Evolutionary conservation across 2,113 vertebrate genomes (phyloP).

Genomic region (Ochotona curzoniae): DNA sequence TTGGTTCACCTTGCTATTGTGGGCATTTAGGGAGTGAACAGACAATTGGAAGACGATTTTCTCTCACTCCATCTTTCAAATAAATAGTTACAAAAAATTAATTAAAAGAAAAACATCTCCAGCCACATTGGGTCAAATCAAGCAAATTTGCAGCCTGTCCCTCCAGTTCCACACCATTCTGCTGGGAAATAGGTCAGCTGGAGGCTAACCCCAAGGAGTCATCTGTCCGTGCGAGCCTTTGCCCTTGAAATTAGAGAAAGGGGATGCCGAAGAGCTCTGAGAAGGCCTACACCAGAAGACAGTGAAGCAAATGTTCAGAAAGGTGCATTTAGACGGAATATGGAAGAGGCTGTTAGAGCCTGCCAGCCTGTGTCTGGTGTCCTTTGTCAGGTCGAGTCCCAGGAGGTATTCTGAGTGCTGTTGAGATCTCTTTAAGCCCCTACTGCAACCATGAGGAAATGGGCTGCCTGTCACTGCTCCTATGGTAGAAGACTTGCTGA

Average conservation of each 20-base stretch:
- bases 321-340: neutral
- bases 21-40: too few species aligned
- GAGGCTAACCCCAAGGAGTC: too few species aligned
- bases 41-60: too few species aligned
- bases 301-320: neutral
- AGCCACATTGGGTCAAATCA: neutral
- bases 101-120: neutral
- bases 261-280: neutral
- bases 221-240: neutral
- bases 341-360: slow-evolving; percentile 1
- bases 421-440: too few species aligned
- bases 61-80: too few species aligned
- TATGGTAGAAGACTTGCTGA: too few species aligned
- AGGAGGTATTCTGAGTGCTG: too few species aligned
- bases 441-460: too few species aligned
- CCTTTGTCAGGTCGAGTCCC: neutral
- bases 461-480: too few species aligned
- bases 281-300: neutral
- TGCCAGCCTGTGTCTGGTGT: neutral
- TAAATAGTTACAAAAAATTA: too few species aligned
- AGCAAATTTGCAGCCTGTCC: neutral
- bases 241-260: neutral
- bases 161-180: neutral
- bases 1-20: too few species aligned
- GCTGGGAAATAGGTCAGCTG: neutral